Percentiles rank a stretch among this genome's conserved stretches.
These are phyloP conservation scores for Phortica variegata DNA, from an alignment of 1,140 invertebrate genomes.

Conservation along the genomic window DNA sequence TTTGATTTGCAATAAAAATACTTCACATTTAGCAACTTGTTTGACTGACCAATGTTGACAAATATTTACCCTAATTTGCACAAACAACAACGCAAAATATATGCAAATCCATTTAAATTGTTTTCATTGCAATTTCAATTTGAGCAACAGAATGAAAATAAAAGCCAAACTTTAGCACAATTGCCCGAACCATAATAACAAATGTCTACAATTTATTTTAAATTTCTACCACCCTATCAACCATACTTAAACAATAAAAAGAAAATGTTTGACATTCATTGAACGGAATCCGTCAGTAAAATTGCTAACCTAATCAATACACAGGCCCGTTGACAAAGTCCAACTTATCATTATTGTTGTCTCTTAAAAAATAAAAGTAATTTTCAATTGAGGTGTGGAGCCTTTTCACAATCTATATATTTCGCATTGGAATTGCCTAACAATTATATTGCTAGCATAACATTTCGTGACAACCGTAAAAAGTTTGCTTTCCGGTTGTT, in stretches of 20 bases:
- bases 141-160: slow-evolving; percentile 50
- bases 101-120: slow-evolving; percentile 55
- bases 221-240: slow-evolving; percentile 7
- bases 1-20: slow-evolving; percentile 7
- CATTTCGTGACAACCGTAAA: slow-evolving; percentile 43
- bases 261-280: slow-evolving; percentile 33
- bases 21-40: too few relatives aligned
- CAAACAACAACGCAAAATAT: slow-evolving; percentile 24
- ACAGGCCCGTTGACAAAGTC: slow-evolving; percentile 37
- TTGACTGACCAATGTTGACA: slow-evolving; percentile 25
- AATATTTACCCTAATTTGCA: slow-evolving; percentile 5
- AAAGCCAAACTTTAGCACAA: slow-evolving; percentile 7
- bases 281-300: slow-evolving; percentile 47
- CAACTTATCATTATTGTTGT: too few relatives aligned
- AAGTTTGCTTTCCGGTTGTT: slow-evolving; percentile 54
- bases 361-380: too few relatives aligned
- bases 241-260: slow-evolving; percentile 3
- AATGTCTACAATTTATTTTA: slow-evolving; percentile 52
- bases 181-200: slow-evolving; percentile 18
- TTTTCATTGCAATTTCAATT: slow-evolving; percentile 54
- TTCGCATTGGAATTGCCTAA: too few relatives aligned
- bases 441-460: too few relatives aligned
- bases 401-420: too few relatives aligned
- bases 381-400: too few relatives aligned
- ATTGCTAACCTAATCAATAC: slow-evolving; percentile 48